Evolutionary conservation across 2,113 vertebrate genomes (phyloP), one percentile per base, ranked within the genome.

Genomic region (Brachypteracias leptosomus): DNA sequence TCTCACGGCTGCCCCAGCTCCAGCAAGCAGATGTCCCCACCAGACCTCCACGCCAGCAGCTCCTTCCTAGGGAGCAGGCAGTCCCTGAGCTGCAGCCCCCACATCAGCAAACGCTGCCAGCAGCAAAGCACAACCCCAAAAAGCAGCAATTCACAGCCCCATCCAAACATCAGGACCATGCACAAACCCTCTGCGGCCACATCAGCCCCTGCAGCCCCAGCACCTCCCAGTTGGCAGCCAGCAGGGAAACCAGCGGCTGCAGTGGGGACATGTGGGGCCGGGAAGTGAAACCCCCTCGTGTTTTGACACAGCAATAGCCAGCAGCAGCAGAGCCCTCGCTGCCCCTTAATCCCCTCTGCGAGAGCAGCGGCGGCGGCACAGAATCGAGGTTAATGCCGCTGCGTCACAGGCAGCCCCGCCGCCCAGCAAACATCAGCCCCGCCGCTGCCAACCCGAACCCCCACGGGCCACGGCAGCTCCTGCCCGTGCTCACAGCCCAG

Each of bases 311-410:
- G 81, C 85, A 85, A 47, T 62, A 94, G 94, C 90, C 11, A 3
- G 10, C 5, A 1, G 68, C 91, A 44, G 46, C n/a, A 5, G 28
- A 67, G 84, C 85, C 71, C 85, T 28, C 0, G 11, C 88, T 8
- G 82, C 74, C 92, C 85, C 94, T 96, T 96, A 96, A 97, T 97
- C 96, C 95, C 82, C 72, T 20, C 78, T 22, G 92, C 49, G 9
- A 72, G 66, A 47, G 79, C 49, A 3, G 86, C 11, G 22, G 87
- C 35, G 16, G 68, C 31, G 4, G 70, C 92, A 55, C 73, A 36
- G 85, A 94, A 96, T 94, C 4, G 78, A 97, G 95, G 95, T 96
- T 97, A 96, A 96, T 96, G 94, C 89, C 59, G 24, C 96, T 96
- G 95, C 96, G 93, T 96, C 95, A 96, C 94, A 78, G 46, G 44